Percentiles rank a stretch among this genome's conserved stretches.
phyloP scores from a whole-genome alignment of 2,888 invertebrate species.

The Epinotia bilunana region DNA sequence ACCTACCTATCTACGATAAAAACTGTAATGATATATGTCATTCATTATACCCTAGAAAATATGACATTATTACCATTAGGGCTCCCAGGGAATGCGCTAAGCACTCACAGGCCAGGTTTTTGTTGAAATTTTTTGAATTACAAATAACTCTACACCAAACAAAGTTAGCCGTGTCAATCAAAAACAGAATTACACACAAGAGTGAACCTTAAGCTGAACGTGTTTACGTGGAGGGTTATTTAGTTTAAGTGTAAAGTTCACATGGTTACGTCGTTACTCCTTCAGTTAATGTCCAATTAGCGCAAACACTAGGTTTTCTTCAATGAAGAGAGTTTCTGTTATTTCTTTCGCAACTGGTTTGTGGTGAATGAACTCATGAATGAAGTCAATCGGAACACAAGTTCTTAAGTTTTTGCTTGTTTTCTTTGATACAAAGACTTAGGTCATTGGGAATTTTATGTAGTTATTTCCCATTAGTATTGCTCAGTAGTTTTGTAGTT shows the following conservation, averaged over 20 bases:
- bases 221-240: background rate
- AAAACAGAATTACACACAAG: background rate
- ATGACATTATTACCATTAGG: constrained; percentile 68
- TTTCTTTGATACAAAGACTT: background rate
- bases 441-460: background rate
- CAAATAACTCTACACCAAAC: constrained; percentile 49
- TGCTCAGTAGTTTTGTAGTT: constrained; percentile 18
- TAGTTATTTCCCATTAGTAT: background rate
- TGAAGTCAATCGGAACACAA: constrained; percentile 55
- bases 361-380: constrained; percentile 56
- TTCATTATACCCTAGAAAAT: constrained; percentile 68
- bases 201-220: background rate
- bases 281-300: constrained; percentile 69
- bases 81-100: constrained; percentile 52
- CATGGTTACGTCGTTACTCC: constrained; percentile 41
- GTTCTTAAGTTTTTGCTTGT: constrained; percentile 40
- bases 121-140: constrained; percentile 65
- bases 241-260: background rate
- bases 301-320: constrained; percentile 64
- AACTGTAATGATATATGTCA: constrained; percentile 68
- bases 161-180: constrained; percentile 8
- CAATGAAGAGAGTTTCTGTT: constrained; percentile 62
- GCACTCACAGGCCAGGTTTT: constrained; percentile 58
- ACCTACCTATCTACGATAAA: constrained; percentile 47
- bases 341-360: constrained; percentile 43